phyloP scores from a whole-genome alignment of 2,113 vertebrate genomes.

The Numida meleagris region DNA sequence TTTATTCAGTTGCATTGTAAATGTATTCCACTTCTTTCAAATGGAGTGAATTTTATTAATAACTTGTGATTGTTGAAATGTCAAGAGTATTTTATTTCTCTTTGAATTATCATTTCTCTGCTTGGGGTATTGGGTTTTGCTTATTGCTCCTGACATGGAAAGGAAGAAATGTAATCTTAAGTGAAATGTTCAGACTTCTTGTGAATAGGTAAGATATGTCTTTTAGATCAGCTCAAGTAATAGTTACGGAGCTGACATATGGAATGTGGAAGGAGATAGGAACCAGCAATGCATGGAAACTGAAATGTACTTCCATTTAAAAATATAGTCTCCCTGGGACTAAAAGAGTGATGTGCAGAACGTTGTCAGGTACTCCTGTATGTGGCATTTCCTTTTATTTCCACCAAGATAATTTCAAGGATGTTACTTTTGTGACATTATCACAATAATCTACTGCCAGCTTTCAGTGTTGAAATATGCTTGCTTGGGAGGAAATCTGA shows the following conservation, averaged over 20 bases:
- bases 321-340: not conserved
- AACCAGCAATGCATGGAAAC: constrained; percentile 38
- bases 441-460: not conserved
- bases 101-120: constrained; percentile 74
- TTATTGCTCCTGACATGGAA: constrained; percentile 65
- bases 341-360: not conserved
- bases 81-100: constrained; percentile 76
- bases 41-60: constrained; percentile 75
- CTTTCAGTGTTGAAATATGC: not conserved
- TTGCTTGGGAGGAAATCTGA: not conserved
- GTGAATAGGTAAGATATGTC: constrained; percentile 56
- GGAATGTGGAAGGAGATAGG: constrained; percentile 39
- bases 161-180: constrained; percentile 68
- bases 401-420: not conserved
- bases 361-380: not conserved
- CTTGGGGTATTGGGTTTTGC: constrained; percentile 64
- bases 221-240: constrained; percentile 57
- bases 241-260: constrained; percentile 12
- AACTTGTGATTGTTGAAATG: constrained; percentile 77
- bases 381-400: constrained; percentile 22
- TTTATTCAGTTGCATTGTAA: constrained; percentile 70
- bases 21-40: constrained; percentile 68
- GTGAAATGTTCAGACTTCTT: constrained; percentile 61
- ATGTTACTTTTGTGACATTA: not conserved
- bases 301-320: not conserved